These are phyloP conservation scores for Cosmia trapezina DNA, from an alignment of 2,888 invertebrate genomes.

Conservation along the genomic window DNA sequence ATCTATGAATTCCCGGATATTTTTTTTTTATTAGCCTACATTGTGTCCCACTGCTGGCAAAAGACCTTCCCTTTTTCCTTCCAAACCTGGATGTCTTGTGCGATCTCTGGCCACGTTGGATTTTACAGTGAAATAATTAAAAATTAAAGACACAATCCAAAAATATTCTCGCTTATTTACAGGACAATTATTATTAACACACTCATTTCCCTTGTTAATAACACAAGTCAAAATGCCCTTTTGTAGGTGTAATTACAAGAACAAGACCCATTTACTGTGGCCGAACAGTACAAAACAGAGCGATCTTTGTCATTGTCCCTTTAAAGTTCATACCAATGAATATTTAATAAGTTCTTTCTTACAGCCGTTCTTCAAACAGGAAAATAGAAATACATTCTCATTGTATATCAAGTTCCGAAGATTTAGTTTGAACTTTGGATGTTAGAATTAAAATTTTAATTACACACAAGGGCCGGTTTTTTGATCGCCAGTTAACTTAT, in stretches of 20 bases:
- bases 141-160: neutral
- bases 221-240: slow-evolving; percentile 17
- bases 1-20: neutral
- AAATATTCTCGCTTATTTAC: neutral
- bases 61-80: too few relatives aligned
- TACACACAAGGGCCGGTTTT: slow-evolving; percentile 8
- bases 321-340: slow-evolving; percentile 53
- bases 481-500: too few relatives aligned
- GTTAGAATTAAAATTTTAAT: slow-evolving; percentile 61
- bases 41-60: too few relatives aligned
- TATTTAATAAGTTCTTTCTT: slow-evolving; percentile 51
- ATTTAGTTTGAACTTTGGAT: slow-evolving; percentile 39
- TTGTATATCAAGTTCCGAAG: slow-evolving; percentile 35
- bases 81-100: too few relatives aligned
- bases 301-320: slow-evolving; percentile 22
- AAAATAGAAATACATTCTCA: slow-evolving; percentile 43
- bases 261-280: slow-evolving; percentile 21
- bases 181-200: slow-evolving; percentile 18
- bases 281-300: slow-evolving; percentile 17
- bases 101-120: too few relatives aligned
- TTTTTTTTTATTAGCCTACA: too few relatives aligned
- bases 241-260: slow-evolving; percentile 43
- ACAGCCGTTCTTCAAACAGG: slow-evolving; percentile 18
- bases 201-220: slow-evolving; percentile 24
- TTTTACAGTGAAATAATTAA: neutral